Evolutionary conservation across 2,888 invertebrate genomes (phyloP).

Genomic region (Tribolium freemani): DNA sequence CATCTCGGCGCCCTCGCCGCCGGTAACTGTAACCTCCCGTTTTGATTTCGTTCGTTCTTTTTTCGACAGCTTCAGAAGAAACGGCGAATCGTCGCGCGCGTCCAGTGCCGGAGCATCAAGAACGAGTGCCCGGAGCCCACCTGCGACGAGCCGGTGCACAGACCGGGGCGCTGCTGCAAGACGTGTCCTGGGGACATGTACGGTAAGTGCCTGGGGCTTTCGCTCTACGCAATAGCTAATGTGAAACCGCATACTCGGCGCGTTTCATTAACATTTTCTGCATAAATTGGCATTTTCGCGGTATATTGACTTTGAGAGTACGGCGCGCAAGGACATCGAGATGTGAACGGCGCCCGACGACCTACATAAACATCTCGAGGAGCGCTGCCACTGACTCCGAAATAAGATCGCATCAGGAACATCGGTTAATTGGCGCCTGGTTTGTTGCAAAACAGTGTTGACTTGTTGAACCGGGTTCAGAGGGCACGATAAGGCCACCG

Average conservation of each 20-base stretch:
- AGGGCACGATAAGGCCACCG: conserved; percentile 39
- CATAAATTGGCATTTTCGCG: conserved; percentile 54
- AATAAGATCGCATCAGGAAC: not conserved
- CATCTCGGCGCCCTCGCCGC: conserved; percentile 47
- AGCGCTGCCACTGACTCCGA: conserved; percentile 11
- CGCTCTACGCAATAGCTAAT: conserved; percentile 45
- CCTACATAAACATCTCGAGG: conserved; percentile 48
- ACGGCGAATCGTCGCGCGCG: conserved; percentile 87
- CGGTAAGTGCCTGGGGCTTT: conserved; percentile 57
- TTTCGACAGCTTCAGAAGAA: conserved; percentile 85
- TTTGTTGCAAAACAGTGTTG: conserved; percentile 49
- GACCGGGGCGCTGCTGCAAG: conserved; percentile 92
- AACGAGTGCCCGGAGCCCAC: conserved; percentile 90
- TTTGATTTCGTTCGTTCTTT: conserved; percentile 55
- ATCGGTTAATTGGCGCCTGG: conserved; percentile 44
- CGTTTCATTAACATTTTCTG: conserved; percentile 46
- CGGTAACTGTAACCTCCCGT: conserved; percentile 28
- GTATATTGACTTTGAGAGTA: conserved; percentile 55
- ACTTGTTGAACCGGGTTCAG: conserved; percentile 50
- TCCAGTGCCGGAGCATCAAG: conserved; percentile 92
- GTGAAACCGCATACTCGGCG: conserved; percentile 48
- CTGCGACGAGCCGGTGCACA: conserved; percentile 87
- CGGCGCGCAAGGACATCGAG: conserved; percentile 57
- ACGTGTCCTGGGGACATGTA: conserved; percentile 83
- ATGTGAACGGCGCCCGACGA: conserved; percentile 56